phyloP scores from a whole-genome alignment of 2,888 invertebrate genomes.

The Mesorhabditis sp. region DNA sequence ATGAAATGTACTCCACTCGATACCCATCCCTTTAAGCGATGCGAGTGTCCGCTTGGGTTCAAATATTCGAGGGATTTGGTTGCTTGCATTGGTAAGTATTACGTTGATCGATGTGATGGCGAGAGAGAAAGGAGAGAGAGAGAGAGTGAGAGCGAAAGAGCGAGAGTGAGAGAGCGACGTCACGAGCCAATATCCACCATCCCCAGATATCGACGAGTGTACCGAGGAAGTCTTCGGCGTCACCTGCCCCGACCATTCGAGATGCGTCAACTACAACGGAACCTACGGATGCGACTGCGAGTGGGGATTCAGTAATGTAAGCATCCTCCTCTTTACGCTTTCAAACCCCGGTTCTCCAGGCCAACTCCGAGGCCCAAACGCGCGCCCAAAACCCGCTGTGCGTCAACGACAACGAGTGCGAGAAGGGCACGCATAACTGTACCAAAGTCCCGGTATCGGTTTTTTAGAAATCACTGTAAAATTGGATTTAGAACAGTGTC shows the following conservation, averaged over 20 bases:
- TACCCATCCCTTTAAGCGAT: neutral
- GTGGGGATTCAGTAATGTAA: neutral
- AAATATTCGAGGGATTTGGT: neutral
- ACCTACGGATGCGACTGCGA: neutral
- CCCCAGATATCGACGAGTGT: constrained; percentile 6
- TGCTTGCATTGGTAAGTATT: neutral
- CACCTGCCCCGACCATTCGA: neutral
- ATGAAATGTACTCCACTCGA: neutral
- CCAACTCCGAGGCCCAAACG: neutral
- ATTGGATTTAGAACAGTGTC: neutral
- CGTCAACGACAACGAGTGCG: neutral
- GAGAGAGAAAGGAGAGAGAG: no score
- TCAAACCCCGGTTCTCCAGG: neutral
- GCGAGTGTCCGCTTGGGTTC: constrained; percentile 1
- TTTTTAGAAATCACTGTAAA: neutral
- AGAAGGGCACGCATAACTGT: neutral
- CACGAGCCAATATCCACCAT: neutral
- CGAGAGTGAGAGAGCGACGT: no score
- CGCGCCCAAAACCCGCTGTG: neutral
- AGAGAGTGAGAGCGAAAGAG: no score
- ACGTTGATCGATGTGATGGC: neutral
- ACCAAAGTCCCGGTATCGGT: neutral
- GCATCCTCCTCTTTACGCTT: neutral
- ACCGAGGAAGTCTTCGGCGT: constrained; percentile 1
- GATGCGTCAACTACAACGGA: neutral